phyloP scores from a whole-genome alignment of 2,113 vertebrate species.

The Solea senegalensis region DNA sequence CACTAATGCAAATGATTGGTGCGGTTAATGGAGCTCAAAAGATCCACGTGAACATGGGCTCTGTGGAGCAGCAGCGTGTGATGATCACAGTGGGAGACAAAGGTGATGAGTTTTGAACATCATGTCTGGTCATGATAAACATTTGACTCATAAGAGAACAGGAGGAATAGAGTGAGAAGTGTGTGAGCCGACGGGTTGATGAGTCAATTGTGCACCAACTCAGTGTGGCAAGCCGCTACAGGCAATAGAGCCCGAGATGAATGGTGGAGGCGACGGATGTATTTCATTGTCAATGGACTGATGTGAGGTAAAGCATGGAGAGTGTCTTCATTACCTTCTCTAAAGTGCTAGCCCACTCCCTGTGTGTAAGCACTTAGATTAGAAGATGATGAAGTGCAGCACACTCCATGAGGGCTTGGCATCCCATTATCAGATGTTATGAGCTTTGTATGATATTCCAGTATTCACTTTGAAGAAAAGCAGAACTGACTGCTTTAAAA shows the following conservation, averaged over 20 bases:
- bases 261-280: slow-evolving; percentile 25
- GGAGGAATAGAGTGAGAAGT: slow-evolving; percentile 49
- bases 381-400: slow-evolving; percentile 20
- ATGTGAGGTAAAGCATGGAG: slow-evolving; percentile 51
- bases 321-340: slow-evolving; percentile 50
- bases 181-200: slow-evolving; percentile 51
- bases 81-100: slow-evolving; percentile 55
- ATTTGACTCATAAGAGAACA: slow-evolving; percentile 57
- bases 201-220: slow-evolving; percentile 59
- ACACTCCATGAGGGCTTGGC: slow-evolving; percentile 19
- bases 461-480: slow-evolving; percentile 9
- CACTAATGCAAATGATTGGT: slow-evolving; percentile 72
- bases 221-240: slow-evolving; percentile 51
- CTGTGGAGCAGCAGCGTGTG: slow-evolving; percentile 47
- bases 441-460: slow-evolving; percentile 14
- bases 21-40: slow-evolving; percentile 69
- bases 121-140: slow-evolving; percentile 52
- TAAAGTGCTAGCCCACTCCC: slow-evolving; percentile 23
- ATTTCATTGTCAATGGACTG: slow-evolving; percentile 57
- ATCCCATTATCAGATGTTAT: slow-evolving; percentile 26
- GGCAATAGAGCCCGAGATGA: slow-evolving; percentile 46
- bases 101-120: slow-evolving; percentile 61
- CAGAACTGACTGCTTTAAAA: not conserved
- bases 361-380: slow-evolving; percentile 15
- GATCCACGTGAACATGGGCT: slow-evolving; percentile 52